Conservation (phyloP, 2,797 vertebrate genomes). For the Hyperoplus immaculatus region DNA sequence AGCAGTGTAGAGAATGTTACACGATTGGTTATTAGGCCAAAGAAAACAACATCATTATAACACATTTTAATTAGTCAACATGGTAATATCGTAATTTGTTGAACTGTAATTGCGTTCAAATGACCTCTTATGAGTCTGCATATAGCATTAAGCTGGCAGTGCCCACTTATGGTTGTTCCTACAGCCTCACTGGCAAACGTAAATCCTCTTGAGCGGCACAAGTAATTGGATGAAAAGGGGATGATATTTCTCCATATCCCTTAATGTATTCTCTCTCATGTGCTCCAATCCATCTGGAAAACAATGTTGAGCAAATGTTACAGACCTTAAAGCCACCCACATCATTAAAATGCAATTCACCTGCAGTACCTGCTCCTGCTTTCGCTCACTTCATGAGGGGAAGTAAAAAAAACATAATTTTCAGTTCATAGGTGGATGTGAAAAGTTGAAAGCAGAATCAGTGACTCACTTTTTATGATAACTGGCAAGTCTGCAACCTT, state of each 20-base stretch:
- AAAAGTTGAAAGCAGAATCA: conserved; percentile 29
- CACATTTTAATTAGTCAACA: neutral
- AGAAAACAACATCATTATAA: conserved; percentile 11
- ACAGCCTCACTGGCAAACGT: conserved; percentile 11
- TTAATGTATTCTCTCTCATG: conserved; percentile 43
- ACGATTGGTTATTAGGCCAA: conserved; percentile 4
- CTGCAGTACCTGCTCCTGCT: conserved; percentile 19
- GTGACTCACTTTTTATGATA: conserved; percentile 15
- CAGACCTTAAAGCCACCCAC: conserved; percentile 5
- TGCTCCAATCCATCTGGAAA: conserved; percentile 42
- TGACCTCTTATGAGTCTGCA: conserved; percentile 24
- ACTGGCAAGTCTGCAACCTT: neutral
- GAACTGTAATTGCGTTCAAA: conserved; percentile 41
- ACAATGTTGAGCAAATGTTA: conserved; percentile 32
- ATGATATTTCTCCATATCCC: conserved; percentile 29
- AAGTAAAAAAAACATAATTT: conserved; percentile 17
- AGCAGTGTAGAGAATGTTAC: neutral
- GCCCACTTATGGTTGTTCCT: conserved; percentile 7
- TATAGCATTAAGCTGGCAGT: conserved; percentile 15
- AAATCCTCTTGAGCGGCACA: conserved; percentile 29
- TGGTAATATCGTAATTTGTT: conserved; percentile 14
- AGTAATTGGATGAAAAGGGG: conserved; percentile 50
- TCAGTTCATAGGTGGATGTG: neutral
- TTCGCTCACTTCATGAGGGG: conserved; percentile 21
- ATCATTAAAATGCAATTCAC: conserved; percentile 37